phyloP scores from a whole-genome alignment of 2,888 invertebrate genomes.

The Sclerodermus sp. region DNA sequence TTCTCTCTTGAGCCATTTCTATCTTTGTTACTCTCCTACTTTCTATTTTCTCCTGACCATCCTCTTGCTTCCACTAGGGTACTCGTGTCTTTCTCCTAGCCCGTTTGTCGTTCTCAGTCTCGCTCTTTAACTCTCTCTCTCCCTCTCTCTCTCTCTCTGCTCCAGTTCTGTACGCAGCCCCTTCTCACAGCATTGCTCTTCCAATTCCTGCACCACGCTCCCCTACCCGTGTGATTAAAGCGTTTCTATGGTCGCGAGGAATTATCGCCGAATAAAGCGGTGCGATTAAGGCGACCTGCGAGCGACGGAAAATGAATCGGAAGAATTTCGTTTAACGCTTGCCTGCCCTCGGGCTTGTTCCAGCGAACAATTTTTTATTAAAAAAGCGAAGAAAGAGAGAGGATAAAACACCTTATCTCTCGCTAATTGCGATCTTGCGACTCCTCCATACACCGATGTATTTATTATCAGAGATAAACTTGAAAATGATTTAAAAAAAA shows the following conservation, averaged over 20 bases:
- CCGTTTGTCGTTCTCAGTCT: background rate
- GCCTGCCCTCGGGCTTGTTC: background rate
- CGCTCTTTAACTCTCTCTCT: background rate
- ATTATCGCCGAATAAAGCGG: slow-evolving; percentile 39
- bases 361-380: slow-evolving; percentile 5
- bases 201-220: slow-evolving; percentile 7
- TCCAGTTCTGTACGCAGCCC: background rate
- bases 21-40: no score
- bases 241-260: slow-evolving; percentile 35
- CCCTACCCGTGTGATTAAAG: slow-evolving; percentile 32
- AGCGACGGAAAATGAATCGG: slow-evolving; percentile 27
- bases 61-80: background rate
- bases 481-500: no score
- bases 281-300: slow-evolving; percentile 28
- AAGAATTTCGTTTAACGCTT: slow-evolving; percentile 31
- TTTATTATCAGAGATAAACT: no score
- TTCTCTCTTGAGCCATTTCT: no score
- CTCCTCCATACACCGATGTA: no score
- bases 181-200: background rate
- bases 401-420: no score
- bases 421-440: no score
- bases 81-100: background rate
- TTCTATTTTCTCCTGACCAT: background rate
- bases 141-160: background rate
- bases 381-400: background rate